Evolutionary conservation across 2,113 vertebrate species (phyloP).

Genomic region (Asarcornis scutulata): DNA sequence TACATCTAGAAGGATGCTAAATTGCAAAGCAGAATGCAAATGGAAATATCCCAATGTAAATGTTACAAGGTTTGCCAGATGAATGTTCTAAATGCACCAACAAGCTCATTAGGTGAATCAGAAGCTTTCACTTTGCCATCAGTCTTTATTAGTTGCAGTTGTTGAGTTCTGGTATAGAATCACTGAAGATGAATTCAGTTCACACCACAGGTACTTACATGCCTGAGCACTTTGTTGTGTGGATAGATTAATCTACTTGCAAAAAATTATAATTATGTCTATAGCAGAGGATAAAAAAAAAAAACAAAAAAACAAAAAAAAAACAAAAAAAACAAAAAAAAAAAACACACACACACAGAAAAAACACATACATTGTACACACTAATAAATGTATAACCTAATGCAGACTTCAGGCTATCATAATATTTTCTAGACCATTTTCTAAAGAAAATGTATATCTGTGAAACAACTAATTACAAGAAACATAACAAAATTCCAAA

Average conservation of each 20-base stretch:
- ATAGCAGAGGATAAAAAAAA: neutral
- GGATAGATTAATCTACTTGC: slow-evolving; percentile 15
- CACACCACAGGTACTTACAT: slow-evolving; percentile 26
- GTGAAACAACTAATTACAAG: neutral
- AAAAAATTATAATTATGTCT: neutral
- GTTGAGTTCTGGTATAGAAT: slow-evolving; percentile 32
- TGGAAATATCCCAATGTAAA: neutral
- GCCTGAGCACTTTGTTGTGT: neutral
- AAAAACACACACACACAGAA: neutral
- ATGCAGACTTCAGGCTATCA: neutral
- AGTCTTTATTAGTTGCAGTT: slow-evolving; percentile 47
- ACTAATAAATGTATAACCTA: neutral
- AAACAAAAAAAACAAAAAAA: neutral
- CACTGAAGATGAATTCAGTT: slow-evolving; percentile 6
- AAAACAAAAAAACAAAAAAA: neutral
- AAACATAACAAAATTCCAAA: neutral
- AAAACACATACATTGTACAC: neutral
- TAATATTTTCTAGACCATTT: neutral
- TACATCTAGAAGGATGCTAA: neutral
- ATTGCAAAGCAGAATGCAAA: neutral
- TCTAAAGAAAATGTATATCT: neutral
- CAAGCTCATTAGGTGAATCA: slow-evolving; percentile 37
- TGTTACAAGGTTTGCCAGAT: neutral
- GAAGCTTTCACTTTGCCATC: slow-evolving; percentile 29
- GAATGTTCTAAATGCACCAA: neutral